Evolutionary conservation across 2,888 invertebrate species (phyloP).

Genomic region (Zaprionus obscuricornis): DNA sequence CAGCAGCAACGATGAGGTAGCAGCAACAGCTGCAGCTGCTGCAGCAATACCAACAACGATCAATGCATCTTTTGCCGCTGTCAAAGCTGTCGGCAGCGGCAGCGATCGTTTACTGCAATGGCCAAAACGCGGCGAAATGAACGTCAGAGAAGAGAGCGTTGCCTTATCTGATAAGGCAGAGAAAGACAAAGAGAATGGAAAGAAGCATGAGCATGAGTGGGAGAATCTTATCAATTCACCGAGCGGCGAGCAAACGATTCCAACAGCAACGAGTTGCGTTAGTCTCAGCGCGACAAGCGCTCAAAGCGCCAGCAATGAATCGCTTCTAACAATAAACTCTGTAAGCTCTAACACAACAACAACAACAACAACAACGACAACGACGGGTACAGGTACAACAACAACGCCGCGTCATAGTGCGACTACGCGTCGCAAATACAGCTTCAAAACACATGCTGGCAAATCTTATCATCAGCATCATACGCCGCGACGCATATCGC

Average conservation of each 20-base stretch:
- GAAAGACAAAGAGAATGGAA: background rate
- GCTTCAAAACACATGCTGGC: constrained; percentile 83
- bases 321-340: constrained; percentile 49
- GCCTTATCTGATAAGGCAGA: constrained; percentile 44
- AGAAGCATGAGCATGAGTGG: background rate
- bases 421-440: constrained; percentile 78
- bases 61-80: constrained; percentile 55
- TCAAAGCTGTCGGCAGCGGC: constrained; percentile 29
- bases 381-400: constrained; percentile 3
- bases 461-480: constrained; percentile 66
- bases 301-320: constrained; percentile 65
- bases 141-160: constrained; percentile 37
- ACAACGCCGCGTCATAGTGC: background rate
- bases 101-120: constrained; percentile 79
- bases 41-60: constrained; percentile 1
- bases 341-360: constrained; percentile 24
- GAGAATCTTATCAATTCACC: constrained; percentile 44
- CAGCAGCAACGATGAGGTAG: constrained; percentile 39
- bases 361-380: constrained; percentile 11
- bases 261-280: constrained; percentile 23
- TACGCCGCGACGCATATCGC: constrained; percentile 66
- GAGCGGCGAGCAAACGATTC: background rate
- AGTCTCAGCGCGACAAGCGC: constrained; percentile 58
- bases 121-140: constrained; percentile 77
- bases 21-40: background rate